Base-by-base conservation (phyloP, 2,797 vertebrate species). In the Argya squamiceps region DNA sequence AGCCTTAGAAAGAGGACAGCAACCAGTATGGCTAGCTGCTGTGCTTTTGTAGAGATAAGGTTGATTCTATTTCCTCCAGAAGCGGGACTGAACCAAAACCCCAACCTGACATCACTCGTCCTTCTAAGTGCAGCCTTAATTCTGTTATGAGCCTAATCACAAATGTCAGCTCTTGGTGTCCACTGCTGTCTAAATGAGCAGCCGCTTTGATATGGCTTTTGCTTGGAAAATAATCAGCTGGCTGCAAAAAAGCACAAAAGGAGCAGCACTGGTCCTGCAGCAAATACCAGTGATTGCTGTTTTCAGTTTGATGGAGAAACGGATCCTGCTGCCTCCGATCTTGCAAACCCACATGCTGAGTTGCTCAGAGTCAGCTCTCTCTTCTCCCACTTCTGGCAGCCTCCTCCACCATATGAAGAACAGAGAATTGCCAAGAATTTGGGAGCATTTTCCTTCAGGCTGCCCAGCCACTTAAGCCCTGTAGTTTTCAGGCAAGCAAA, bases 1-100 rank as follows among this genome's bases (percentile, higher is more conserved):
- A 82, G 84, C 93, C 81, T 97, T 92, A 92, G 87, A 96, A 92
- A 87, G 49, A 16, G 84, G 64, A 94, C 46, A 94, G 92, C 71
- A 86, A 91, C 56, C 43, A 87, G 47, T 65, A 93, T 29, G 75
- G 58, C 56, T 93, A 43, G 7, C 30, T 70, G 64, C 60, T 88
- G 26, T 39, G 41, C 27, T 94, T 27, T 46, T 23, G 9, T 43
- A 36, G 37, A 65, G 52, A 36, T 15, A 27, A 78, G 56, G 17
- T 23, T 19, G 7, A 73, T 89, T 70, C 32, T 56, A 3, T n/a
- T 78, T 90, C 41, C 18, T 73, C 12, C 46, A 56, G 37, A 73
- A 58, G 14, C 29, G 20, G n/a, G 64, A 46, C 3, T 12, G 21
- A 93, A 86, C 6, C 3, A 63, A 88, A 89, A 21, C 0, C 21